phyloP scores from a whole-genome alignment of 1,140 invertebrate genomes.

The Drosophila murphyi region DNA sequence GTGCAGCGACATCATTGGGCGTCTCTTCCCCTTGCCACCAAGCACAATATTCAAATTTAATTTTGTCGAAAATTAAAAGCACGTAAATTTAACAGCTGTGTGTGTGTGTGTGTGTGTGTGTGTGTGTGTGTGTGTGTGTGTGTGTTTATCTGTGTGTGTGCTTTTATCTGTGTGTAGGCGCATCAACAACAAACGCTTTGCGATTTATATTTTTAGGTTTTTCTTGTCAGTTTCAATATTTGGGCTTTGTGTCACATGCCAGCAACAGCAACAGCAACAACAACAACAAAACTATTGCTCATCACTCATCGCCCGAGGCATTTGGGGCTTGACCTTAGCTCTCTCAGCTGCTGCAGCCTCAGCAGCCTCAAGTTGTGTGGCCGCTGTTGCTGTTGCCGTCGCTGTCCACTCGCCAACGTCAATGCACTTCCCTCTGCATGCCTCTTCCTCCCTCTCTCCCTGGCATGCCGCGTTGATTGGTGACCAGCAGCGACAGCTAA shows the following conservation, averaged over 20 bases:
- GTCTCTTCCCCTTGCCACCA: constrained; percentile 22
- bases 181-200: constrained; percentile 43
- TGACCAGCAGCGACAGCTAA: constrained; percentile 33
- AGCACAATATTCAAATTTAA: constrained; percentile 74
- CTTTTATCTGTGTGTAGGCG: constrained; percentile 58
- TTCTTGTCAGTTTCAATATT: constrained; percentile 43
- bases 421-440: constrained; percentile 53
- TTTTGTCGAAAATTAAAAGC: constrained; percentile 76
- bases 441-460: not conserved
- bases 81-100: constrained; percentile 66
- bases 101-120: constrained; percentile 39
- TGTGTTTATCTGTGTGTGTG: constrained; percentile 15
- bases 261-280: constrained; percentile 15
- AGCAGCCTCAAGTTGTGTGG: not conserved
- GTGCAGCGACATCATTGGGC: constrained; percentile 57
- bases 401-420: constrained; percentile 61
- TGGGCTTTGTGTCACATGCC: constrained; percentile 38
- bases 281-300: constrained; percentile 34
- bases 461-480: constrained; percentile 25
- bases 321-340: constrained; percentile 70
- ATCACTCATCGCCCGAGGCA: constrained; percentile 41
- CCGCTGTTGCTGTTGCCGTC: constrained; percentile 10
- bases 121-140: constrained; percentile 63
- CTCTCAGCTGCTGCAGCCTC: constrained; percentile 39
- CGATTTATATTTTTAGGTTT: constrained; percentile 73